Evolutionary conservation across 2,888 invertebrate genomes (phyloP).

Genomic region (Drosophila buzzatii): DNA sequence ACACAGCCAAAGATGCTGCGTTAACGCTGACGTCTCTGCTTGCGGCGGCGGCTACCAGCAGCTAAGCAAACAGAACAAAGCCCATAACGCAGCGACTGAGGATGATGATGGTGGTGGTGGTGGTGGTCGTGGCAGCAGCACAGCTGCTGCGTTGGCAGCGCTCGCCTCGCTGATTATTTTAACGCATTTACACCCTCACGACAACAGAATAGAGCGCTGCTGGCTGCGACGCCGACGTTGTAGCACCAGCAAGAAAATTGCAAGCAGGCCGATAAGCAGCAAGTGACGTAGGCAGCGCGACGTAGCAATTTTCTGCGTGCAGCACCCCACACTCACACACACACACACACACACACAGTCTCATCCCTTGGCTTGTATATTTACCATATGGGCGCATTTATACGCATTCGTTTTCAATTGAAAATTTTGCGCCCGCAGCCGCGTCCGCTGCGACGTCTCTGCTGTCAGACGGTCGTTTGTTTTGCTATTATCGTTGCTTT

Average conservation of each 20-base stretch:
- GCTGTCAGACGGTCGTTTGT: slow-evolving; percentile 54
- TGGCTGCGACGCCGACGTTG: slow-evolving; percentile 18
- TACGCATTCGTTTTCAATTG: slow-evolving; percentile 79
- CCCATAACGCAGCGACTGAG: slow-evolving; percentile 25
- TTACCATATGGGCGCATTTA: slow-evolving; percentile 80
- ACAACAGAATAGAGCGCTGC: neutral
- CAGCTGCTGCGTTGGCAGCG: slow-evolving; percentile 28
- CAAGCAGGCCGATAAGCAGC: slow-evolving; percentile 59
- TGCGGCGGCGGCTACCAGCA: slow-evolving; percentile 30
- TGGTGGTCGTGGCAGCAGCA: slow-evolving; percentile 14
- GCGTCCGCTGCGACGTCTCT: slow-evolving; percentile 5
- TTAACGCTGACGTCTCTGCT: slow-evolving; percentile 12
- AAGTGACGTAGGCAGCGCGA: slow-evolving; percentile 45
- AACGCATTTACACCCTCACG: slow-evolving; percentile 51
- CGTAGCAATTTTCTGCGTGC: slow-evolving; percentile 30
- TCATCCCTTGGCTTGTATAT: slow-evolving; percentile 48
- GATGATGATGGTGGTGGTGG: slow-evolving; percentile 26
- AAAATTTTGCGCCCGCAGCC: slow-evolving; percentile 50
- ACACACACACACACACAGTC: slow-evolving; percentile 4
- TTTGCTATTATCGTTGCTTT: slow-evolving; percentile 63
- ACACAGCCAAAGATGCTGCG: slow-evolving; percentile 40
- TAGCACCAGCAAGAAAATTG: slow-evolving; percentile 65
- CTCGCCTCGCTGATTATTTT: slow-evolving; percentile 44
- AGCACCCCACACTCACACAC: slow-evolving; percentile 16
- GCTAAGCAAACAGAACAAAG: slow-evolving; percentile 27